Evolutionary conservation across 2,888 invertebrate genomes (phyloP).

Genomic region (Cephus rjabovi): DNA sequence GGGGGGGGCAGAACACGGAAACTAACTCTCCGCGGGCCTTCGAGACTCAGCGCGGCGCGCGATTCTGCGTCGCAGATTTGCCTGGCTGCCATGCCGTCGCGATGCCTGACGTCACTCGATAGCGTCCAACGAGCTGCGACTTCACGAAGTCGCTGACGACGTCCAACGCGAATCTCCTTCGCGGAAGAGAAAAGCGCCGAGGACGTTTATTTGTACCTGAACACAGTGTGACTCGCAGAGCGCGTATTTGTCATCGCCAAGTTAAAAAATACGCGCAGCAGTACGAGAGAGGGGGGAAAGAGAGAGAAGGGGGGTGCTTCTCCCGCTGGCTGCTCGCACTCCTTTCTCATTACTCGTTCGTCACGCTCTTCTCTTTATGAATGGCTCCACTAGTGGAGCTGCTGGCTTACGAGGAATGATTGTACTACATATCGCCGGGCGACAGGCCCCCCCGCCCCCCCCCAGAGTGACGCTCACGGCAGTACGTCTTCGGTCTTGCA

Average conservation of each 20-base stretch:
- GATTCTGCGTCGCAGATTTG: no score
- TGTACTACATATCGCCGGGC: conserved; percentile 36
- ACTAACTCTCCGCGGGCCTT: no score
- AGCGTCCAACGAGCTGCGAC: no score
- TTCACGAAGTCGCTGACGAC: not conserved
- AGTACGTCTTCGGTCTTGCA: not conserved
- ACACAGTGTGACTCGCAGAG: conserved; percentile 5
- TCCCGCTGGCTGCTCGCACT: conserved; percentile 28
- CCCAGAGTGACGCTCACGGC: no score
- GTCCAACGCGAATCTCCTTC: conserved; percentile 9
- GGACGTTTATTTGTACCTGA: no score
- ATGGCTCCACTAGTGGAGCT: conserved; percentile 44
- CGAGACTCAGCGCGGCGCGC: no score
- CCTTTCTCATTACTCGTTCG: conserved; percentile 57
- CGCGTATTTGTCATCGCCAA: conserved; percentile 29
- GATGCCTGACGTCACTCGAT: no score
- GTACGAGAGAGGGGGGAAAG: not conserved
- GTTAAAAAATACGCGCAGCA: not conserved
- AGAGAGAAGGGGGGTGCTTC: not conserved
- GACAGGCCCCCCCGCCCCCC: no score
- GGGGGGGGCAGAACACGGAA: no score
- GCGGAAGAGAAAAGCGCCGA: not conserved
- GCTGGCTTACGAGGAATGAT: conserved; percentile 53
- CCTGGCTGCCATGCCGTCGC: no score
- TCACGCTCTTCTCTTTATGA: conserved; percentile 60